Percentiles rank a stretch among this genome's conserved stretches.
phyloP scores from a whole-genome alignment of 2,888 invertebrate species.

The Stramonita haemastoma region DNA sequence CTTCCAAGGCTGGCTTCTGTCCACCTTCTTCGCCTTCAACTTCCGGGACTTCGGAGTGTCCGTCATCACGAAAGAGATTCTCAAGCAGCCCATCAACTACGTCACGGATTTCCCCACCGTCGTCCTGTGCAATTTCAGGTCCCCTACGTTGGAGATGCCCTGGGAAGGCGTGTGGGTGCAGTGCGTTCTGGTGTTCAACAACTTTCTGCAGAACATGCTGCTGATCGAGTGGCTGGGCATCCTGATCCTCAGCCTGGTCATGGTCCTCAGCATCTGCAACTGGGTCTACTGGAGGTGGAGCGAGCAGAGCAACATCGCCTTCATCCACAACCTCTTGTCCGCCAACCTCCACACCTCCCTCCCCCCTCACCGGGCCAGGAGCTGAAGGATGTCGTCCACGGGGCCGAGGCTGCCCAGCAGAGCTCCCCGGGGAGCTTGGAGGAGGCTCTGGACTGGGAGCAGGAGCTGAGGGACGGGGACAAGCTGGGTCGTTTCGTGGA shows the following conservation, averaged over 20 bases:
- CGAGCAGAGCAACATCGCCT: not conserved
- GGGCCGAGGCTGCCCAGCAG: no score
- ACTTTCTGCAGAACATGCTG: constrained; percentile 15
- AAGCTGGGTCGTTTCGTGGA: not conserved
- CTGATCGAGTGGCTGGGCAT: constrained; percentile 9
- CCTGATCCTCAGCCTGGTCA: not conserved
- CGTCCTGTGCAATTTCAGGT: constrained; percentile 14
- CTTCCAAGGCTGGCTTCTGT: not conserved
- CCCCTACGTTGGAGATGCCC: not conserved
- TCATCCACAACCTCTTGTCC: not conserved
- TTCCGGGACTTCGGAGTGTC: not conserved
- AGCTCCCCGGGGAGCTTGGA: no score
- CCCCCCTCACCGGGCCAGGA: not conserved
- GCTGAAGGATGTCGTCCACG: no score
- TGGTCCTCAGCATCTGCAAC: not conserved
- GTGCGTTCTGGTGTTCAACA: constrained; percentile 20
- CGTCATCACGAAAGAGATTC: not conserved
- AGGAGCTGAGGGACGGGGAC: constrained; percentile 1
- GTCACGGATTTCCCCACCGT: constrained; percentile 3
- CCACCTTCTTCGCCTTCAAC: not conserved
- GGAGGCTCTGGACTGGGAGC: constrained; percentile 1
- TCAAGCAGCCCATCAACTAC: not conserved
- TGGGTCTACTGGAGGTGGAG: not conserved
- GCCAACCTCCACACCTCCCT: not conserved
- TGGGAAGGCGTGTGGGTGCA: not conserved